Conservation (phyloP, 2,888 invertebrate genomes). For the Atrina japonica region DNA sequence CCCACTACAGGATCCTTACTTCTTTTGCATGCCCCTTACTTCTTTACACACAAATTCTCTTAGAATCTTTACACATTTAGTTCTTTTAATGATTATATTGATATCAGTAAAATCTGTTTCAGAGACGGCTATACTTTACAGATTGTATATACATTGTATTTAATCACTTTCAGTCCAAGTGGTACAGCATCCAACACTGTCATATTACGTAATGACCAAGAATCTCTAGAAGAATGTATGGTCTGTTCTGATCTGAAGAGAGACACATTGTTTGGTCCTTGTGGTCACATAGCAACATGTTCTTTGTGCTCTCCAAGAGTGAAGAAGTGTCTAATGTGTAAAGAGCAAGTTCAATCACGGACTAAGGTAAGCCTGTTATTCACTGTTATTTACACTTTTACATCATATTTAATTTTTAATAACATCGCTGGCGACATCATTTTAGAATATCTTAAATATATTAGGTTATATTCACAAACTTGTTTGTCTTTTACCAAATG, state of each 20-base stretch:
- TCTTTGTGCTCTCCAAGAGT: conserved; percentile 92
- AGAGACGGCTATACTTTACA: too few relatives aligned
- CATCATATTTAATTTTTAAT: too few relatives aligned
- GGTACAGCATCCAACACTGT: conserved; percentile 74
- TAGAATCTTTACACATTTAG: too few relatives aligned
- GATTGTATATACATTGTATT: background rate
- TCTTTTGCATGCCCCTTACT: too few relatives aligned
- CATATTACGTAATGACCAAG: conserved; percentile 79
- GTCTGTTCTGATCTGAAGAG: conserved; percentile 96
- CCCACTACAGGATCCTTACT: too few relatives aligned
- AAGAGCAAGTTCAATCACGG: conserved; percentile 90
- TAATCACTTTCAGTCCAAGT: conserved; percentile 57
- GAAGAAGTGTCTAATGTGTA: conserved; percentile 96
- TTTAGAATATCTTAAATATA: too few relatives aligned
- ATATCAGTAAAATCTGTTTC: too few relatives aligned
- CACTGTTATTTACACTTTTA: background rate
- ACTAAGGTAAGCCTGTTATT: conserved; percentile 84
- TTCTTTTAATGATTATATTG: too few relatives aligned
- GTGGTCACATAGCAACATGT: conserved; percentile 93
- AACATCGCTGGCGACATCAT: too few relatives aligned
- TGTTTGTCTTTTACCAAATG: too few relatives aligned
- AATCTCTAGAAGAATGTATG: conserved; percentile 91
- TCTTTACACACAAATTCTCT: too few relatives aligned
- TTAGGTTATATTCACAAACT: too few relatives aligned
- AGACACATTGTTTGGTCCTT: conserved; percentile 85